These are phyloP conservation scores for Odontocolon sp. DNA, from an alignment of 2,888 invertebrate species.

Conservation along the genomic window DNA sequence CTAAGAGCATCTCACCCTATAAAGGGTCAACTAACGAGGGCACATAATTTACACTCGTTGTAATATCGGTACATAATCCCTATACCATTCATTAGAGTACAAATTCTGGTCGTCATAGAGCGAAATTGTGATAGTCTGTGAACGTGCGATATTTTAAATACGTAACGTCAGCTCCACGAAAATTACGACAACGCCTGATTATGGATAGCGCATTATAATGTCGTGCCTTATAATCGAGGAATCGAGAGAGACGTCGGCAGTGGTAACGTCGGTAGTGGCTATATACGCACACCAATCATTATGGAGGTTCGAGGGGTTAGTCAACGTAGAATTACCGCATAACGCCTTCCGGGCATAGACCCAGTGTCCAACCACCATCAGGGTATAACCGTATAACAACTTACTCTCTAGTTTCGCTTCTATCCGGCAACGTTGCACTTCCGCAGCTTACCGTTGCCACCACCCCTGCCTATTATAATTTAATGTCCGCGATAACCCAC, in stretches of 20 bases:
- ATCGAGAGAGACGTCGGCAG: not conserved
- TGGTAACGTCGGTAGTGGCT: not conserved
- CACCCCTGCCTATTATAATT: slow-evolving; percentile 3
- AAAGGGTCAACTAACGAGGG: no score
- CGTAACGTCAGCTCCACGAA: not conserved
- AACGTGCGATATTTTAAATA: not conserved
- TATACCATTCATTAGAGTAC: no score
- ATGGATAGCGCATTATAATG: slow-evolving; percentile 4
- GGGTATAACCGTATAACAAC: slow-evolving; percentile 2
- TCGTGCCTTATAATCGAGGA: slow-evolving; percentile 1
- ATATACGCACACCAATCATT: not conserved
- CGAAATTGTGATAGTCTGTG: not conserved
- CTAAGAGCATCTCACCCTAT: no score
- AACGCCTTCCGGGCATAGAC: not conserved
- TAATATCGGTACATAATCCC: no score
- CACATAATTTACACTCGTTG: no score
- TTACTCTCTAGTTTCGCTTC: slow-evolving; percentile 3
- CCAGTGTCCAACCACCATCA: not conserved
- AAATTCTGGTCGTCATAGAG: no score
- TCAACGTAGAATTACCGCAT: not conserved
- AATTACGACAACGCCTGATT: slow-evolving; percentile 1
- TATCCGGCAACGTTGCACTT: not conserved
- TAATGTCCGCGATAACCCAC: not conserved
- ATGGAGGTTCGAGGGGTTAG: not conserved
- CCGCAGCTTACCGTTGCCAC: no score